These are phyloP conservation scores for Chironomus riparius DNA, from an alignment of 2,888 invertebrate species.

Conservation along the genomic window DNA sequence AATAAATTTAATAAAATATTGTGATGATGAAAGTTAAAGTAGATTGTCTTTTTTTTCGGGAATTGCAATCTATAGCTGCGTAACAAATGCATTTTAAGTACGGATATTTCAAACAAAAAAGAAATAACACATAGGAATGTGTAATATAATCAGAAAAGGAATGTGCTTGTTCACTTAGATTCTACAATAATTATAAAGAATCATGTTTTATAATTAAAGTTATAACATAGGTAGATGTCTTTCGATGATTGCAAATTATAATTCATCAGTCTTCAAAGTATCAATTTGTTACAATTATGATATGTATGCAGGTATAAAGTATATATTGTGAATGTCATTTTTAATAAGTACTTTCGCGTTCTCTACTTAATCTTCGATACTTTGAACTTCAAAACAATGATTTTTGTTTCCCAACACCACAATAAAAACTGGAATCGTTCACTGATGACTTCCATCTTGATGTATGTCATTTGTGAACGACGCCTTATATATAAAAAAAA, in stretches of 20 bases:
- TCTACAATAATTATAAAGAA: too few relatives aligned
- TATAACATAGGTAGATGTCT: neutral
- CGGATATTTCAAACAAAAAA: neutral
- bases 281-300: neutral
- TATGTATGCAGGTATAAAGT: neutral
- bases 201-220: too few relatives aligned
- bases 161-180: too few relatives aligned
- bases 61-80: too few relatives aligned
- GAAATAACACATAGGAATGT: too few relatives aligned
- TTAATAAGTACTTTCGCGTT: neutral
- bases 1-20: neutral
- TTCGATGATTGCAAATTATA: neutral
- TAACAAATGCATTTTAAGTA: neutral
- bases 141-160: too few relatives aligned
- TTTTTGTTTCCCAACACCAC: neutral
- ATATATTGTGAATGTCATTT: neutral
- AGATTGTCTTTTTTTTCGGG: too few relatives aligned
- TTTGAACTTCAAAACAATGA: neutral
- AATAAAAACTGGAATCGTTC: neutral
- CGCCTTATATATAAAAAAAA: too few relatives aligned
- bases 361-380: neutral
- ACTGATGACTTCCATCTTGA: neutral
- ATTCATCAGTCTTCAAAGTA: constrained; percentile 6
- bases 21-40: neutral
- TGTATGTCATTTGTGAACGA: too few relatives aligned